Conservation (phyloP, 1,140 invertebrate genomes). For the Drosophila orena region DNA sequence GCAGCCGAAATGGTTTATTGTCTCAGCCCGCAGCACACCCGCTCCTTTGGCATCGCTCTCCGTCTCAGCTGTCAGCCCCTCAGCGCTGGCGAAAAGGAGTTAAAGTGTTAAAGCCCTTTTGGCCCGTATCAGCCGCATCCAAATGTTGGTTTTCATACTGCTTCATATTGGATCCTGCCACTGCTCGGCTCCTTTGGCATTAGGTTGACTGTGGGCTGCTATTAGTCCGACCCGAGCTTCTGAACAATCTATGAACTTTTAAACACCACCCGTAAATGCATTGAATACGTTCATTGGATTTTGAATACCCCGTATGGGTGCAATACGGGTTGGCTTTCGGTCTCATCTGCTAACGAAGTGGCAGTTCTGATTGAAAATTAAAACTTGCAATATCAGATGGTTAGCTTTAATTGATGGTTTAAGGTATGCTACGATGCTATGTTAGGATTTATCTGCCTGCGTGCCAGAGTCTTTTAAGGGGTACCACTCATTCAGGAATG, state of each 20-base stretch:
- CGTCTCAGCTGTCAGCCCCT: slow-evolving; percentile 53
- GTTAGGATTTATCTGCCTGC: too few species aligned
- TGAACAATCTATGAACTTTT: slow-evolving; percentile 20
- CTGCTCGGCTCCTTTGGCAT: background rate
- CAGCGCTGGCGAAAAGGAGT: background rate
- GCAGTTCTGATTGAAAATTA: background rate
- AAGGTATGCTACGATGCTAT: background rate
- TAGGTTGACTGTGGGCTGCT: background rate
- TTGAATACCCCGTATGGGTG: background rate
- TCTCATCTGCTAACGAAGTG: background rate
- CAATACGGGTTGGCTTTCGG: background rate
- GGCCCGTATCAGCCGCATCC: background rate
- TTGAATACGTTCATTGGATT: slow-evolving; percentile 21
- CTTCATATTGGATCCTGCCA: slow-evolving; percentile 8
- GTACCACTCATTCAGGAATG: background rate
- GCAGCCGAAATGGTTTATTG: slow-evolving; percentile 60
- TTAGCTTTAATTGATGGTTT: background rate
- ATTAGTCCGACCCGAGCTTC: slow-evolving; percentile 1
- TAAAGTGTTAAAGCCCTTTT: slow-evolving; percentile 23
- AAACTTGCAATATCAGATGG: background rate
- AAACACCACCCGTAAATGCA: slow-evolving; percentile 22
- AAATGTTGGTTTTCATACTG: slow-evolving; percentile 7
- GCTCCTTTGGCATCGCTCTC: slow-evolving; percentile 30
- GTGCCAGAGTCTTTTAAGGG: background rate
- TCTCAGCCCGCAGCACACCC: slow-evolving; percentile 21